Evolutionary conservation across 2,797 vertebrate species (phyloP).

Genomic region (Lutjanus argentimaculatus): DNA sequence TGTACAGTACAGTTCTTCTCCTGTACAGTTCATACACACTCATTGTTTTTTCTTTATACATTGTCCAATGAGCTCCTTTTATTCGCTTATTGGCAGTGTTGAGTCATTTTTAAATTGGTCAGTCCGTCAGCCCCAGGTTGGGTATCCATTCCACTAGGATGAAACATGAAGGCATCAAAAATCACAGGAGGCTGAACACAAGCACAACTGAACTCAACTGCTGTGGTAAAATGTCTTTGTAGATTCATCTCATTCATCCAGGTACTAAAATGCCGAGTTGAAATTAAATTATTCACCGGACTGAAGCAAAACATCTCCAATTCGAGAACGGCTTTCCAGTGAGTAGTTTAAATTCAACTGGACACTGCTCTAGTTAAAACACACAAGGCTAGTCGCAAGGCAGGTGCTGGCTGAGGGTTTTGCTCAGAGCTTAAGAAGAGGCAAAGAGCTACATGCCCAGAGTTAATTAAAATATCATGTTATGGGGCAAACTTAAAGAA

Average conservation of each 20-base stretch:
- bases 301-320: neutral
- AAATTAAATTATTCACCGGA: constrained; percentile 31
- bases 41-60: constrained; percentile 53
- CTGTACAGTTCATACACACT: constrained; percentile 60
- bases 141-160: constrained; percentile 81
- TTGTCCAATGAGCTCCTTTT: constrained; percentile 68
- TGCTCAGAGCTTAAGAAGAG: constrained; percentile 14
- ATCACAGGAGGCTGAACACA: constrained; percentile 76
- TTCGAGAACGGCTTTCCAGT: constrained; percentile 8
- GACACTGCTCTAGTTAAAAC: constrained; percentile 16
- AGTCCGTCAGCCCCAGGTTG: constrained; percentile 86
- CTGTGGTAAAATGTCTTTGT: constrained; percentile 23
- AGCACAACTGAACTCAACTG: constrained; percentile 67
- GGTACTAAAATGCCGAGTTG: constrained; percentile 3
- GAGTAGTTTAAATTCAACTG: constrained; percentile 32
- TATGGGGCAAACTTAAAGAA: constrained; percentile 2
- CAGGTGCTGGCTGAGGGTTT: constrained; percentile 26
- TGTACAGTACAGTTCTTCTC: constrained; percentile 21
- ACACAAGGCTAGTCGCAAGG: neutral
- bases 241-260: constrained; percentile 10
- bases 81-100: constrained; percentile 72
- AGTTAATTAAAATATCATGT: constrained; percentile 18
- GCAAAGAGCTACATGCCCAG: constrained; percentile 8
- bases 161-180: constrained; percentile 87
- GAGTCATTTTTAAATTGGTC: constrained; percentile 62